Conservation (phyloP, 1,140 invertebrate species). For the Mylabris phalerata region DNA sequence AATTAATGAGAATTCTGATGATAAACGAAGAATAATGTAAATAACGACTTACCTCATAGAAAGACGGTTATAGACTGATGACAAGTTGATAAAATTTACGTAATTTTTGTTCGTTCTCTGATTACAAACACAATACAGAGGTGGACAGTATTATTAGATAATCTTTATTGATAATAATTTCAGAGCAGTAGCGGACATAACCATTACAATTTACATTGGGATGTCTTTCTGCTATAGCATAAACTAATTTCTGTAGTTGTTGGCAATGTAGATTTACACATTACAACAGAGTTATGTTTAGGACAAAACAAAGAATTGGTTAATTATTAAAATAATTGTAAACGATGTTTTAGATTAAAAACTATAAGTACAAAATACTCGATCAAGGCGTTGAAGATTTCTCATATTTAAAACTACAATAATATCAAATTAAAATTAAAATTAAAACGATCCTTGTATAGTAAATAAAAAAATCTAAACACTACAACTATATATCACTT, state of each 20-base stretch:
- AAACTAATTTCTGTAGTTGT: conserved; percentile 10
- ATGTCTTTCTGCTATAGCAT: conserved; percentile 18
- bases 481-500: conserved; percentile 22
- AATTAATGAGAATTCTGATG: too few species aligned
- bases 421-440: neutral
- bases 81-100: too few species aligned
- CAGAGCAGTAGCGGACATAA: conserved; percentile 29
- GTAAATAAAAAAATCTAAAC: neutral
- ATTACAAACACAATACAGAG: too few species aligned
- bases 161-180: conserved; percentile 31
- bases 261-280: conserved; percentile 8
- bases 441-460: neutral
- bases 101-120: too few species aligned
- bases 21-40: too few species aligned
- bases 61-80: too few species aligned
- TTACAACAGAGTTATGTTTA: neutral
- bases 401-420: neutral
- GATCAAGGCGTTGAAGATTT: neutral
- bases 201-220: conserved; percentile 28
- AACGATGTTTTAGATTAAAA: neutral
- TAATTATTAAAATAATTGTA: neutral
- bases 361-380: neutral
- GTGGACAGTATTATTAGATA: conserved; percentile 8
- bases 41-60: too few species aligned
- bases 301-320: neutral